Base-by-base conservation (phyloP, 2,113 vertebrate species). In the Pitta sordida region DNA sequence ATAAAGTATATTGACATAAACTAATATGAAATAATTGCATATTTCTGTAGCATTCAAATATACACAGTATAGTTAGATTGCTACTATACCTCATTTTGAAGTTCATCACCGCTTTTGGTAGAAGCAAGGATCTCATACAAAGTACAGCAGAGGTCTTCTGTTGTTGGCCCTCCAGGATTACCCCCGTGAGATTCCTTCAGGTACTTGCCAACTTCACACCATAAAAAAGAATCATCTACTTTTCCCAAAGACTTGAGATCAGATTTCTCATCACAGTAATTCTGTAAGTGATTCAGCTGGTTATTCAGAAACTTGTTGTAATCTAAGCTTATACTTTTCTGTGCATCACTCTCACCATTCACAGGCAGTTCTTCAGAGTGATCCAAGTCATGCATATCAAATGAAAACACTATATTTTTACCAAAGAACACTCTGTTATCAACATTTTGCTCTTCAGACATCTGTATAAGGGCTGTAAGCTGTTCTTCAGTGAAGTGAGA, bases 51-150 rank as follows among this genome's bases (percentile, higher is more conserved):
- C 13, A 71, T 27, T 79, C 46, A 82, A 86, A 81, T 53, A 68
- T 10, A 62, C 0, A 1, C 21, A 49, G 26, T 11, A 48, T 14
- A 13, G n/a, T 65, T 73, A 84, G 84, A 21, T 27, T 3, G 14
- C 44, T 93, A 98, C 92, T 41, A 43, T 97, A 99, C 99, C 99
- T 99, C 99, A 95, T 99, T 99, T 95, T 99, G 99, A 95, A 99
- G 98, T 94, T 99, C 99, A 90, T 99, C 99, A 10, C 98, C 98
- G 74, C 98, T 99, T 98, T 97, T 98, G 83, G 96, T 94, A 84
- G 99, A 99, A 60, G 98, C 98, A 97, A 99, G 98, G 98, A 99
- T 99, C 95, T 99, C 98, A 56, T 99, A 99, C 88, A 99, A 97
- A 88, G 99, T 99, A 89, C 98, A 98, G 97, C 98, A 99, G 83